These are phyloP conservation scores for Agriopis leucophaearia DNA, from an alignment of 2,888 invertebrate genomes.

Conservation along the genomic window DNA sequence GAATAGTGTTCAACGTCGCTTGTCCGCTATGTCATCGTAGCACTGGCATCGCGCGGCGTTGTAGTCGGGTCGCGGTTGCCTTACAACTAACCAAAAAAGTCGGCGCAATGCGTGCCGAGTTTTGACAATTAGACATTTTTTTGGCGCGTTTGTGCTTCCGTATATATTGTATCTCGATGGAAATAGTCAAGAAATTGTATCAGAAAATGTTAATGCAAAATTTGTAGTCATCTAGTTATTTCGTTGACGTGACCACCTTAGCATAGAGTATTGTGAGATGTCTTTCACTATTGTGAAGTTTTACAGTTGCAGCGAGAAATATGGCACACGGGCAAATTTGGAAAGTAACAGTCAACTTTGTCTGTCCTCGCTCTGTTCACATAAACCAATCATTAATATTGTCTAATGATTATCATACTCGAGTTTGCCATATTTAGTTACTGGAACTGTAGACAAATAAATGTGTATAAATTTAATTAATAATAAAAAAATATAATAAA, in stretches of 20 bases:
- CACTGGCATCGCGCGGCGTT: too few relatives aligned
- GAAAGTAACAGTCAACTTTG: not conserved
- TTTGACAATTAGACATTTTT: too few relatives aligned
- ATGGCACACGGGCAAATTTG: constrained; percentile 12
- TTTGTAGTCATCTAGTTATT: constrained; percentile 32
- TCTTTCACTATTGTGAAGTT: constrained; percentile 23
- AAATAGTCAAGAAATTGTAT: not conserved
- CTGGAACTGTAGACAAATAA: constrained; percentile 8
- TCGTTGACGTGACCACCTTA: constrained; percentile 42
- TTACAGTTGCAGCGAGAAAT: constrained; percentile 12
- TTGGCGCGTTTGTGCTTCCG: too few relatives aligned
- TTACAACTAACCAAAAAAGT: too few relatives aligned
- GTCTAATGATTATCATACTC: constrained; percentile 11
- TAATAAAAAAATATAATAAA: not conserved
- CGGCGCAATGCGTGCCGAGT: too few relatives aligned
- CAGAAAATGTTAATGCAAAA: not conserved
- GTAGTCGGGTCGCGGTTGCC: too few relatives aligned
- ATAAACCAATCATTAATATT: not conserved
- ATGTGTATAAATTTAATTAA: not conserved
- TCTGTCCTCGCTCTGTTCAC: not conserved
- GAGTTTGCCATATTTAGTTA: constrained; percentile 20
- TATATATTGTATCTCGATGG: too few relatives aligned
- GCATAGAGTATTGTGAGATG: constrained; percentile 35
- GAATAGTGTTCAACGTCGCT: too few relatives aligned
- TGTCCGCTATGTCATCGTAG: too few relatives aligned